Evolutionary conservation across 2,797 vertebrate genomes (phyloP), one percentile per base, ranked within the genome.

Genomic region (Characodon lateralis): DNA sequence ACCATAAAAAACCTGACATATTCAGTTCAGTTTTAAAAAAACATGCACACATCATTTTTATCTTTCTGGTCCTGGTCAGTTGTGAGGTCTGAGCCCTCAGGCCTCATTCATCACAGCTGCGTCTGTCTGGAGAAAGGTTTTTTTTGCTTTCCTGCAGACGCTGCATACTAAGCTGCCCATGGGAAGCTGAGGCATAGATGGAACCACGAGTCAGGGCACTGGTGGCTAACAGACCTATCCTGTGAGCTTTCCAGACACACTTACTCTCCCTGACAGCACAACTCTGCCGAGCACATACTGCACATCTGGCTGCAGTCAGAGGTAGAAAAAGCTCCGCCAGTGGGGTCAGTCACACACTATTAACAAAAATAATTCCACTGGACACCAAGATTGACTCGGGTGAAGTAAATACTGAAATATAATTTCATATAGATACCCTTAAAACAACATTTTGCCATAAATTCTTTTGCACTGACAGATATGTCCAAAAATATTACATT

Each of bases 71-170:
- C 78, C 78, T 80, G 89, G 93, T 91, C 89, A 92, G 82, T 82
- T 85, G 83, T 79, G 89, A 87, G 88, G 86, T 84, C 81, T 68
- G 39, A 46, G 87, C 85, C 88, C 84, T 41, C 76, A 76, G 90
- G 88, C 85, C 88, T 92, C 91, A 93, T 95, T 91, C 89, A 93
- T 95, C 93, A 93, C 90, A 84, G 81, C 83, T 89, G 83, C 71
- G 90, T 87, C 85, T 87, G 87, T 89, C 87, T 81, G 70, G 58
- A 78, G 81, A 83, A 59, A 78, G 74, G 82, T 78, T 92, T 92
- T 71, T 68, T 63, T 13, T 58, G 48, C 50, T 76, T 89, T 92
- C 89, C 87, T 93, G 93, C 94, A 88, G 76, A 93, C 78, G 81
- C 82, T 84, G 91, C 90, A 90, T 92, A 92, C 89, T 87, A 78